These are phyloP conservation scores for Strix uralensis DNA, from an alignment of 2,113 vertebrate species.

Conservation along the genomic window DNA sequence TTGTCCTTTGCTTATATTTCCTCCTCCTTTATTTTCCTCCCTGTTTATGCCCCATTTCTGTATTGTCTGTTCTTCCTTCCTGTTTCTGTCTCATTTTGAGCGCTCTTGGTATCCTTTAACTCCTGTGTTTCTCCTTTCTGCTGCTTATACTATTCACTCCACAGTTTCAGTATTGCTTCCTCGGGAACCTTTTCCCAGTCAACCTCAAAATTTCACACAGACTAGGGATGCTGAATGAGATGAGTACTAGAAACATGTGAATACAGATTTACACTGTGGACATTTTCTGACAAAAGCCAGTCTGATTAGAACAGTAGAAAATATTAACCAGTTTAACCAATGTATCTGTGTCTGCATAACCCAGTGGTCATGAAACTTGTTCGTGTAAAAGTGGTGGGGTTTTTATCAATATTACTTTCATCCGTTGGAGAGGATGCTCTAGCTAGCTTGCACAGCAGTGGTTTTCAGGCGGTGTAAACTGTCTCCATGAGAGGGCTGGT, in stretches of 20 bases:
- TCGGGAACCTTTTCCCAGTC: background rate
- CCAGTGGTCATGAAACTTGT: background rate
- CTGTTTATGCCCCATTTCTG: background rate
- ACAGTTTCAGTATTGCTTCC: background rate
- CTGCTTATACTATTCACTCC: background rate
- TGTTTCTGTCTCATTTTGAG: background rate
- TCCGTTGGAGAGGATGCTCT: background rate
- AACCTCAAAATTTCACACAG: background rate
- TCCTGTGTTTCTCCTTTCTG: background rate
- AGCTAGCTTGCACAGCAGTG: background rate
- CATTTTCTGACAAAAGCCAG: background rate
- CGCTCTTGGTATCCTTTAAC: background rate
- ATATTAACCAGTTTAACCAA: background rate
- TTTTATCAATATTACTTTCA: background rate
- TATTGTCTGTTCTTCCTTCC: background rate
- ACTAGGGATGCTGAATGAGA: background rate
- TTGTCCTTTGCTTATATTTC: background rate
- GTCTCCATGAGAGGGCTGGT: background rate
- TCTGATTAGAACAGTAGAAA: background rate
- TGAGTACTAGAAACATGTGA: background rate
- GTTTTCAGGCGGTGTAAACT: background rate
- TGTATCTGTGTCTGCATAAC: background rate
- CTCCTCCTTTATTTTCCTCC: background rate
- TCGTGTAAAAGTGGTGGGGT: rapidly evolving
- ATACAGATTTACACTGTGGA: background rate